These are phyloP conservation scores for Lamellibrachia columna DNA, from an alignment of 2,888 invertebrate genomes.

Conservation along the genomic window DNA sequence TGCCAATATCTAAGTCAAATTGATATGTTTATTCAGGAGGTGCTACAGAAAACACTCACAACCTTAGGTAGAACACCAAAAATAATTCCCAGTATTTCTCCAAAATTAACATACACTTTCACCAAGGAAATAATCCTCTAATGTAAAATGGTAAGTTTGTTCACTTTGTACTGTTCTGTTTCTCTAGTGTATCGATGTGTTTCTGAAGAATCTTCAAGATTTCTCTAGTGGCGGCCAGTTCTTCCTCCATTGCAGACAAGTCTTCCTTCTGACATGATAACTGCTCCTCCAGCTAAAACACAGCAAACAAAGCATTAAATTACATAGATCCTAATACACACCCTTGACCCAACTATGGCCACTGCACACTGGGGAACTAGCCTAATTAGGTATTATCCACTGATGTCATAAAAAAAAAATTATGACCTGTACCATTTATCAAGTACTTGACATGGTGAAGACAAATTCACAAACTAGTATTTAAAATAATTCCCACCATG, in stretches of 20 bases:
- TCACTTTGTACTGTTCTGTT: conserved; percentile 32
- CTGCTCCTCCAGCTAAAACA: conserved; percentile 43
- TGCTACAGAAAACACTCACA: not conserved
- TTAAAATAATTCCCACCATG: not conserved
- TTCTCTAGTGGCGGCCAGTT: conserved; percentile 63
- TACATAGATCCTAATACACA: not conserved
- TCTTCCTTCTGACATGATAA: conserved; percentile 53
- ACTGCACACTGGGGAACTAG: not conserved
- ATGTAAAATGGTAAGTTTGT: not conserved
- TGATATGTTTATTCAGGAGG: not conserved
- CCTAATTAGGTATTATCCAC: not conserved
- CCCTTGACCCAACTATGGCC: not conserved
- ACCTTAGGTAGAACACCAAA: not conserved
- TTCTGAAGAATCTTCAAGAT: conserved; percentile 63
- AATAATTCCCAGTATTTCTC: not conserved
- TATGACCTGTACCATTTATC: not conserved
- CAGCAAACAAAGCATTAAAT: not conserved
- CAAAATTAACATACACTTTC: not conserved
- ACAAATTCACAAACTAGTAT: not conserved
- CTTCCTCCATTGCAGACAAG: conserved; percentile 58
- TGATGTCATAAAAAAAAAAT: not conserved
- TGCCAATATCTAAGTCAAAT: not conserved
- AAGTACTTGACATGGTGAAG: not conserved
- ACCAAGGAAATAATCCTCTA: not conserved
- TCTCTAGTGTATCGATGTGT: conserved; percentile 53